These are phyloP conservation scores for Liparis tanakae DNA, from an alignment of 2,797 vertebrate genomes.

Conservation along the genomic window DNA sequence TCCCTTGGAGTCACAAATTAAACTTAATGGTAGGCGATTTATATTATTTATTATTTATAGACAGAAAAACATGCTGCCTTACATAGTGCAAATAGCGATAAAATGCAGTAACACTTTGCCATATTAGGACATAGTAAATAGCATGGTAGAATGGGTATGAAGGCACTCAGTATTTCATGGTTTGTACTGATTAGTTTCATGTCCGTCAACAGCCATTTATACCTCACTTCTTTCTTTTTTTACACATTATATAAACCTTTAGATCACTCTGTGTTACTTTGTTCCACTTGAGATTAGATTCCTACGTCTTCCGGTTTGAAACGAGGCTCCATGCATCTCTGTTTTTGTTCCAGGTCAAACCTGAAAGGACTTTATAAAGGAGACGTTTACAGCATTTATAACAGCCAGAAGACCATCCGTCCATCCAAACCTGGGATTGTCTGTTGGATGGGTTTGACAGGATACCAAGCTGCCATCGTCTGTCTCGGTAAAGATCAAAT, in stretches of 20 bases:
- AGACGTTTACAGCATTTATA: conserved; percentile 84
- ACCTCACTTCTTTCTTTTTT: not conserved
- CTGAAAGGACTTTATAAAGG: conserved; percentile 87
- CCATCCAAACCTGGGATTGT: conserved; percentile 85
- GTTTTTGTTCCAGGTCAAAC: conserved; percentile 84
- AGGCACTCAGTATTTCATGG: not conserved
- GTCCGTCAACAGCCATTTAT: not conserved
- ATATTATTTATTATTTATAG: too few relatives aligned
- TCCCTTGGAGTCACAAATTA: too few relatives aligned
- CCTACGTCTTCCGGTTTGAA: not conserved
- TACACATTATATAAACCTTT: not conserved
- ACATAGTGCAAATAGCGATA: too few relatives aligned
- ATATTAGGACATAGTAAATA: not conserved
- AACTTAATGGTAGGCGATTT: too few relatives aligned
- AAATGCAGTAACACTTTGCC: not conserved
- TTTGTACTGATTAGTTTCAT: not conserved
- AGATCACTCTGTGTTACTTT: not conserved
- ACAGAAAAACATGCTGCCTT: too few relatives aligned
- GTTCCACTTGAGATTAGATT: not conserved
- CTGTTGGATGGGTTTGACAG: conserved; percentile 92
- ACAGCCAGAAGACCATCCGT: conserved; percentile 80
- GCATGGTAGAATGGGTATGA: not conserved
- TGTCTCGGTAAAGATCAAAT: conserved; percentile 85
- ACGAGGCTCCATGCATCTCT: not conserved
- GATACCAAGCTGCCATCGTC: conserved; percentile 90